Conservation (phyloP, 2,888 invertebrate genomes). For the Patella depressa region DNA sequence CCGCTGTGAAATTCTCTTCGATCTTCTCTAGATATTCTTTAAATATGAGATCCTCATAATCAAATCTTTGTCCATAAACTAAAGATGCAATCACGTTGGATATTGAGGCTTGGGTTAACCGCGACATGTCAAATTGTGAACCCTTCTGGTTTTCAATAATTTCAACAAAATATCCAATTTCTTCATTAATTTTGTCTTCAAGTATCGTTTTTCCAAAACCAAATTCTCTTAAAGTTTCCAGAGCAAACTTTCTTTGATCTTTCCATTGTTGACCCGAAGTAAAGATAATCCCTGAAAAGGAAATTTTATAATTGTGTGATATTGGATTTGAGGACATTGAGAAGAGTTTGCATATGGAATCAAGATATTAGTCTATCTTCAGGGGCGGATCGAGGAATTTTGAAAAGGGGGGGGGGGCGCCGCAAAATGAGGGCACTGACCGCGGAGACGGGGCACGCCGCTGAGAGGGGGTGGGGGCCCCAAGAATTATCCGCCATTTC, state of each 20-base stretch:
- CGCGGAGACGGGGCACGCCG: too few species aligned
- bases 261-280: constrained; percentile 20
- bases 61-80: constrained; percentile 24
- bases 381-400: too few species aligned
- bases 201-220: constrained; percentile 21
- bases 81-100: constrained; percentile 28
- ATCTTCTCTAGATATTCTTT: constrained; percentile 12
- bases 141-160: background rate
- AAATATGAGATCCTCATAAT: constrained; percentile 20
- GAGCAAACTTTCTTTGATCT: constrained; percentile 23
- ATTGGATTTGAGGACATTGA: too few species aligned
- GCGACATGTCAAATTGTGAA: constrained; percentile 10
- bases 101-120: constrained; percentile 9
- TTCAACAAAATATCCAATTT: constrained; percentile 16
- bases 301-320: too few species aligned
- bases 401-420: too few species aligned
- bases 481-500: too few species aligned
- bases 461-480: too few species aligned
- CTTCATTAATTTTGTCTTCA: constrained; percentile 24
- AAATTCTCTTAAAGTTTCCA: constrained; percentile 22
- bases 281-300: background rate
- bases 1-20: constrained; percentile 14
- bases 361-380: too few species aligned
- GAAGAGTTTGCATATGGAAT: too few species aligned
- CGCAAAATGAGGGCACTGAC: too few species aligned